Evolutionary conservation across 2,113 vertebrate species (phyloP), one percentile per base, ranked within the genome.

Genomic region (Phoxinus phoxinus): DNA sequence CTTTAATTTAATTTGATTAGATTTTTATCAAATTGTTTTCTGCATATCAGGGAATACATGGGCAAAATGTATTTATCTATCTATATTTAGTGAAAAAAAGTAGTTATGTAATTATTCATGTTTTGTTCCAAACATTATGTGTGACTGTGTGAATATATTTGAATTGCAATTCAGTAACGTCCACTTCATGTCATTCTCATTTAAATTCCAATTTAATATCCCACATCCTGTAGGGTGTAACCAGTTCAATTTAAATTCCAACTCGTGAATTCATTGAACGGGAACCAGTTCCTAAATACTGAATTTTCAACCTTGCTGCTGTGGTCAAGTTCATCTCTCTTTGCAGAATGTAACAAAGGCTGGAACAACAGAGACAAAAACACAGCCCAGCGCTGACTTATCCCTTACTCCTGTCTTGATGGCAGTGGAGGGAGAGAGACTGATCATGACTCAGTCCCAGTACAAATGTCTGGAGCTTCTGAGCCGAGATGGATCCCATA

Each of bases 381-480:
- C 69, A 17, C 77, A 85, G 35, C 71, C 87, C 37, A 83, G 86
- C 37, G 32, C 90, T 80, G 90, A 91, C 23, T 71, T 91, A 61
- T 92, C 90, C 25, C 84, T 92, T 84, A 88, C 83, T 44, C 86
- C 89, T 12, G 89, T 88, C 82, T 83, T 85, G 85, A 90, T 79
- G 41, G 63, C 84, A 76, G 80, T 86, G 78, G 92, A 89, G 73
- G 83, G 63, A 56, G 86, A 90, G 65, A 85, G 84, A 27, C 88
- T 90, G 84, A 87, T 78, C 23, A 82, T 84, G 89, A 92, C 87
- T 32, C 86, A 90, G 48, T 89, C 87, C 90, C 92, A 93, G 84
- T 87, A 91, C 88, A 90, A 87, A 90, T 95, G 95, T 90, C 90
- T 93, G 35, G 81, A 93, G 83, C 75, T 87, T 76, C 87, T 90